phyloP scores from a whole-genome alignment of 2,113 vertebrate genomes.

The Syrmaticus mikado region DNA sequence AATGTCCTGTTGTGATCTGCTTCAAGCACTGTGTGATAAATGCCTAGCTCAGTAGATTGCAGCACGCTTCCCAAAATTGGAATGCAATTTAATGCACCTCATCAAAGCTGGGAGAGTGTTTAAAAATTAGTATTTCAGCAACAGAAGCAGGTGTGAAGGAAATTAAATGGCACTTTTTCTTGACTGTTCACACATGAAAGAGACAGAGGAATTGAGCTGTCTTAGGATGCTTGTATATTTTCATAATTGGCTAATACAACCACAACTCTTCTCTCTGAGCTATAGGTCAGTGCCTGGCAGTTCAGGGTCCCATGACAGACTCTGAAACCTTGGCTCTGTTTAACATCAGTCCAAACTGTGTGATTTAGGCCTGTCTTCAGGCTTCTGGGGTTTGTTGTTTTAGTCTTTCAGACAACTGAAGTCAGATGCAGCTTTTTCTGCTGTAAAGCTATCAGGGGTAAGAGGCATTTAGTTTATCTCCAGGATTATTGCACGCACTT shows the following conservation, averaged over 20 bases:
- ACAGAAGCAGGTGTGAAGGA: background rate
- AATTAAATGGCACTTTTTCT: background rate
- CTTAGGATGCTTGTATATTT: no score
- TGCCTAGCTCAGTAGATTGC: background rate
- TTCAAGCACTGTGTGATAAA: background rate
- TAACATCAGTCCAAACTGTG: background rate
- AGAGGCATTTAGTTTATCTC: background rate
- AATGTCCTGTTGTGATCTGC: background rate
- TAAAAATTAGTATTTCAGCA: background rate
- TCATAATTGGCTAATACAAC: no score
- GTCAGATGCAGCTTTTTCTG: background rate
- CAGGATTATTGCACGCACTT: background rate
- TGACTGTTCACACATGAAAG: no score
- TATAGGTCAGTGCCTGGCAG: background rate
- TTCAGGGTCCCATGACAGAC: background rate
- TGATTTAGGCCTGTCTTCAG: background rate
- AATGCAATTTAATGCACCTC: background rate
- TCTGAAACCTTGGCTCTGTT: background rate
- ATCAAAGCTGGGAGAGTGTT: background rate
- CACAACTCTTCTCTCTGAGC: background rate
- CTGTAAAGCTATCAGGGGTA: background rate
- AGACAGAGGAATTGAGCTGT: no score
- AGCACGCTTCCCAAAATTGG: fast-evolving
- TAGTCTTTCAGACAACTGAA: background rate
- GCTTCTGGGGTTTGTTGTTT: background rate